phyloP scores from a whole-genome alignment of 2,888 invertebrate species.

The Idaea dimidiata region DNA sequence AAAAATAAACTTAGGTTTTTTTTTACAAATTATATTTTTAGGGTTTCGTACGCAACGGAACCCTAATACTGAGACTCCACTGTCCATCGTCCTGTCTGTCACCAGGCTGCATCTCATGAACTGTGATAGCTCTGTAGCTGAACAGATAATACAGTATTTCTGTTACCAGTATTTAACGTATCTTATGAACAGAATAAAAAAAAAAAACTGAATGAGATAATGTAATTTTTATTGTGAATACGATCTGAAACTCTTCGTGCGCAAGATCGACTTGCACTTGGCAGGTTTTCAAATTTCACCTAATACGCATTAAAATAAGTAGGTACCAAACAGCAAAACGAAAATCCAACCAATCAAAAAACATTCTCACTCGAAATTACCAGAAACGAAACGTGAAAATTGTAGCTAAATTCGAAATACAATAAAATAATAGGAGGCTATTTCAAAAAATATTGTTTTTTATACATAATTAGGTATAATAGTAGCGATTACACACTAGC shows the following conservation, averaged over 20 bases:
- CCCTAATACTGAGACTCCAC: too few species aligned
- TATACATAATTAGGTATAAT: constrained; percentile 69
- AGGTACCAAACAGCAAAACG: not conserved
- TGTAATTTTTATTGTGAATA: too few species aligned
- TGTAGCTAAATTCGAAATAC: constrained; percentile 36
- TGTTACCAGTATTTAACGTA: not conserved
- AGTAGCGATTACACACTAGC: constrained; percentile 59
- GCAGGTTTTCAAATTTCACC: not conserved
- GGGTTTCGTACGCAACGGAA: too few species aligned
- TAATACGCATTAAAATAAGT: constrained; percentile 8
- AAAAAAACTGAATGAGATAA: too few species aligned
- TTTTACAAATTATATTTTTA: too few species aligned
- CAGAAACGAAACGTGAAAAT: constrained; percentile 33
- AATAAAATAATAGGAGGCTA: constrained; percentile 50
- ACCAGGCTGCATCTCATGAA: too few species aligned
- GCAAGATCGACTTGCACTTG: too few species aligned
- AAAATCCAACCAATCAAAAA: not conserved
- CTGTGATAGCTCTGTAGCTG: too few species aligned
- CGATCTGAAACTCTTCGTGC: too few species aligned
- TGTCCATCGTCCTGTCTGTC: too few species aligned
- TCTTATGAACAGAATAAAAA: not conserved
- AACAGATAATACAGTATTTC: too few species aligned
- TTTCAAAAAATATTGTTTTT: constrained; percentile 51
- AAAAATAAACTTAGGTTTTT: too few species aligned
- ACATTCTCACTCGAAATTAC: constrained; percentile 15